phyloP scores from a whole-genome alignment of 2,113 vertebrate species.

The Pachypanchax playfairii region DNA sequence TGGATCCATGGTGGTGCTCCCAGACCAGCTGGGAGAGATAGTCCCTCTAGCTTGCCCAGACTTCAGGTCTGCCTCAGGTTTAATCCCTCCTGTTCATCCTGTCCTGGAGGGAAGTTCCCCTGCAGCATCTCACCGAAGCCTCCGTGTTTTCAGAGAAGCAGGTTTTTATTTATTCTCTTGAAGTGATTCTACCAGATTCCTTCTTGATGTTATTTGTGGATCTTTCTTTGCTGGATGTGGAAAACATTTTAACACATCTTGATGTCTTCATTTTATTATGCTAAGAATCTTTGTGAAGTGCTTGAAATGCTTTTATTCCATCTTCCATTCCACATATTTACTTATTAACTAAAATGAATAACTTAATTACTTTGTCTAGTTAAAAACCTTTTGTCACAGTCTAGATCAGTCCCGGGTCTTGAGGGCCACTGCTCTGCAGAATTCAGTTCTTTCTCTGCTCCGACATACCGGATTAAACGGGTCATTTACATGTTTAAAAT shows the following conservation, averaged over 20 bases:
- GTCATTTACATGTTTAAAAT: too few relatives aligned
- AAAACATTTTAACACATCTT: neutral
- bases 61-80: constrained; percentile 13
- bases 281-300: constrained; percentile 1
- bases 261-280: constrained; percentile 5
- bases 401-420: too few relatives aligned
- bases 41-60: constrained; percentile 6
- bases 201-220: neutral
- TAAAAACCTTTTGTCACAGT: constrained; percentile 18
- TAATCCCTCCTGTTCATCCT: neutral
- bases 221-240: constrained; percentile 3
- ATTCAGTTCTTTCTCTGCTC: too few relatives aligned
- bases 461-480: too few relatives aligned
- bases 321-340: constrained; percentile 7
- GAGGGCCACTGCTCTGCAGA: too few relatives aligned
- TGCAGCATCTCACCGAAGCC: too few relatives aligned
- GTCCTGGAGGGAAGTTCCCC: constrained; percentile 1
- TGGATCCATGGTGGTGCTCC: constrained; percentile 18
- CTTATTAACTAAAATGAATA: constrained; percentile 8
- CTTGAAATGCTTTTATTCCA: constrained; percentile 10
- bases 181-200: neutral
- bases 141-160: neutral
- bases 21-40: constrained; percentile 10
- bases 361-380: constrained; percentile 4
- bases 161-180: neutral